Conservation (phyloP, 2,888 invertebrate genomes). For the Acleris emargana region DNA sequence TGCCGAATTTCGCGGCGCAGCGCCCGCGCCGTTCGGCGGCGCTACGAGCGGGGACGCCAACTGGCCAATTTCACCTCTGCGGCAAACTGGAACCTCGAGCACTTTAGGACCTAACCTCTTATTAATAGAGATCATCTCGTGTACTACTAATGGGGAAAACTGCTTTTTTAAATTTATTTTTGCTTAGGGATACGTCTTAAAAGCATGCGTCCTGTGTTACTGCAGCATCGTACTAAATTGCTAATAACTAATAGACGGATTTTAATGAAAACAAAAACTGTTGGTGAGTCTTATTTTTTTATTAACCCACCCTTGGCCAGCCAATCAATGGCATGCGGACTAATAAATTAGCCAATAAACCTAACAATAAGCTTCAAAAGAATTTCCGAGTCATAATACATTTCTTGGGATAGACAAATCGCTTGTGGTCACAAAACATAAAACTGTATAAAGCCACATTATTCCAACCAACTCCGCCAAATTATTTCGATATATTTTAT, state of each 20-base stretch:
- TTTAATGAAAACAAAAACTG: too few relatives aligned
- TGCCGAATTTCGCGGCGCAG: slow-evolving; percentile 49
- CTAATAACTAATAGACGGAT: too few relatives aligned
- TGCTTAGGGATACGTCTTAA: too few relatives aligned
- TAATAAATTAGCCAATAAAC: background rate
- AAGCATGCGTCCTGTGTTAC: too few relatives aligned
- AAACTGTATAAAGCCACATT: slow-evolving; percentile 15
- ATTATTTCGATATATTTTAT: slow-evolving; percentile 29
- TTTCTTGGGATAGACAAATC: slow-evolving; percentile 17
- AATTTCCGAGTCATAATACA: slow-evolving; percentile 2
- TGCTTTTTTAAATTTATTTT: too few relatives aligned
- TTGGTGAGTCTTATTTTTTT: too few relatives aligned
- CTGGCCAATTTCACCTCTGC: slow-evolving; percentile 7
- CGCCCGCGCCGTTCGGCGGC: slow-evolving; percentile 34
- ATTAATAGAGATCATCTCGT: too few relatives aligned
- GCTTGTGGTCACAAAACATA: slow-evolving; percentile 17
- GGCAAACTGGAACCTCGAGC: too few relatives aligned
- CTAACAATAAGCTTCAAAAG: background rate
- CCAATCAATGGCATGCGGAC: background rate
- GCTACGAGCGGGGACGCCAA: too few relatives aligned
- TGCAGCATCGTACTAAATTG: too few relatives aligned
- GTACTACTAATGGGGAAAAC: too few relatives aligned
- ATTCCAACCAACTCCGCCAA: slow-evolving; percentile 13
- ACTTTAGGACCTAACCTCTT: too few relatives aligned
- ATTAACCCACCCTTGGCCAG: background rate